Evolutionary conservation across 2,888 invertebrate species (phyloP), one percentile per base, ranked within the genome.

Genomic region (Vannuccia rotundouncinata): DNA sequence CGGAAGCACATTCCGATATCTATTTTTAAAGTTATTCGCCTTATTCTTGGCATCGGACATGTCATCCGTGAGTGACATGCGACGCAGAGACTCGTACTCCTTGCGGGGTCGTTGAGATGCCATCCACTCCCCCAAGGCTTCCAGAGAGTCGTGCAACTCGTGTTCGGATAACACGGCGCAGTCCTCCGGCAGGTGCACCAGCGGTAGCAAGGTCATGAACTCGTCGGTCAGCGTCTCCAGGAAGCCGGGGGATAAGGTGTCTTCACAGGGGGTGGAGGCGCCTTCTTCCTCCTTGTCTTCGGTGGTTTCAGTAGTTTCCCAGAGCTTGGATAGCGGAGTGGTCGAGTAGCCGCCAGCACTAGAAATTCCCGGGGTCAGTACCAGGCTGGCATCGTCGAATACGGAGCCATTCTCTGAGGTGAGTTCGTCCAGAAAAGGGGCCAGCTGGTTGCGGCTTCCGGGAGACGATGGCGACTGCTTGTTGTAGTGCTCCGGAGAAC

Each of bases 1-100:
- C 1, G 75, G 75, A 29, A 75, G 75, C 10, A 75, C 75, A n/a
- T 75, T 75, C 5, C 75, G 75, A 29, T 75, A 75, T 75, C 75
- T 22, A 31, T 75, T 75, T 22, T 31, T 75, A 13, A 2, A 10
- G 30, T 5, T 75, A n/a, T 75, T 10, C 2, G 31, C 22, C 31
- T 75, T 31, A 2, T 2, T 29, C 30, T 75, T 75, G 13, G 30
- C 31, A n/a, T 31, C 10, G 2, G 75, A 27, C 75, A 75, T 75
- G 22, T 2, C 2, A 2, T 66, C 66, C 2, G 66, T 66, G 25
- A n/a, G 66, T 22, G 5, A 27, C 66, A 66, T 66, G 10, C 2
- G 2, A 5, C 30, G 22, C 10, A 75, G 31, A 2, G 29, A 22
- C 31, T 31, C 22, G 27, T 27, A 75, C 75, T 75, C 75, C 66